Percentiles rank a stretch among this genome's conserved stretches.
These are phyloP conservation scores for Cheiracanthium punctorium DNA, from an alignment of 2,888 invertebrate genomes.

Conservation along the genomic window DNA sequence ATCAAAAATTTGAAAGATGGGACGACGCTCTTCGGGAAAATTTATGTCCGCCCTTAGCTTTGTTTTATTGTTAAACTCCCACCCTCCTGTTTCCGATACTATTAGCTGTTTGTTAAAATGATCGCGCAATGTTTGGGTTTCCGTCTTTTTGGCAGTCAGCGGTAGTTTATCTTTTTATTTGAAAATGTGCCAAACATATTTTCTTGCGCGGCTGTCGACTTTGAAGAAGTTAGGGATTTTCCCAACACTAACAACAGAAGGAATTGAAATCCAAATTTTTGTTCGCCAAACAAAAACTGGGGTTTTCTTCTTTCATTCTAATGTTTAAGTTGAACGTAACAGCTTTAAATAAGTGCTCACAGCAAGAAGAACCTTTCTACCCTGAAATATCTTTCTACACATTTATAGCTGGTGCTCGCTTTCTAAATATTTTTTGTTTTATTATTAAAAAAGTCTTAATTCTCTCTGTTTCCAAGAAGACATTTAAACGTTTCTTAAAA, in stretches of 20 bases:
- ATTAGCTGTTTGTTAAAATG: constrained; percentile 45
- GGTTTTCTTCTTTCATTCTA: not conserved
- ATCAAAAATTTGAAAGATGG: constrained; percentile 36
- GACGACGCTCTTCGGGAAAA: constrained; percentile 20
- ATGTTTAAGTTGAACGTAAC: not conserved
- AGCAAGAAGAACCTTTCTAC: too few species aligned
- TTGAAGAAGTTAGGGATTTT: constrained; percentile 3
- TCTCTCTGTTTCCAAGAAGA: too few species aligned
- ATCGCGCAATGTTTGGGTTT: constrained; percentile 39
- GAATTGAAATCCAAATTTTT: not conserved
- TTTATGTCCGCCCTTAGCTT: constrained; percentile 15
- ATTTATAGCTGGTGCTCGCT: too few species aligned
- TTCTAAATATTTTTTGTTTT: too few species aligned
- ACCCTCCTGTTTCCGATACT: constrained; percentile 16
- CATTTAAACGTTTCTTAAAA: too few species aligned
- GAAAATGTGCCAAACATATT: constrained; percentile 40
- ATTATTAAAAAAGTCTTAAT: too few species aligned
- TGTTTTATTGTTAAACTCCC: constrained; percentile 15
- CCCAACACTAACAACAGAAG: not conserved
- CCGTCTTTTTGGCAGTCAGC: constrained; percentile 23
- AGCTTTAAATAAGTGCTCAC: not conserved
- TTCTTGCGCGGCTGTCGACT: constrained; percentile 14
- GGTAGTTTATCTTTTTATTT: constrained; percentile 46
- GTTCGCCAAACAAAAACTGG: not conserved
- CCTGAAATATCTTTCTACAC: too few species aligned